A percentile compares a stretch with the other conserved stretches of the same genome.
Evolutionary conservation across 2,113 vertebrate species (phyloP).

Genomic region (Toxostoma redivivum): DNA sequence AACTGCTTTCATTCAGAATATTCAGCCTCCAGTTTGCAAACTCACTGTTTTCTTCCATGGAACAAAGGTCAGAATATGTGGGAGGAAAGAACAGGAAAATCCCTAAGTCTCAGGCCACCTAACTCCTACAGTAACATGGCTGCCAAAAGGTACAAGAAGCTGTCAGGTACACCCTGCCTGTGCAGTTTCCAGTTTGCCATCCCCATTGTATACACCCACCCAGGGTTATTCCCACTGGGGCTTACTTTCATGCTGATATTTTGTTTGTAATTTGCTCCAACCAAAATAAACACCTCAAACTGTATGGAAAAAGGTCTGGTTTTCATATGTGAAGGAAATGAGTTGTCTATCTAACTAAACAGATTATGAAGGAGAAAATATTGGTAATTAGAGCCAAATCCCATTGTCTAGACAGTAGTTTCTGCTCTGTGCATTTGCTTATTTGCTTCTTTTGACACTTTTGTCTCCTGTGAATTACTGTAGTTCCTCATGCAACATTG

Average conservation of each 20-base stretch:
- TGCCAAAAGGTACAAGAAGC: background rate
- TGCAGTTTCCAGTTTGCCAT: background rate
- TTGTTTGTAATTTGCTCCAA: constrained; percentile 16
- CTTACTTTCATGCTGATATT: background rate
- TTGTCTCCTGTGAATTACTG: background rate
- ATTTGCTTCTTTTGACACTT: background rate
- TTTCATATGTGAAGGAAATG: constrained; percentile 34
- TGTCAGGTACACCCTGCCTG: background rate
- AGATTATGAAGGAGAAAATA: constrained; percentile 32
- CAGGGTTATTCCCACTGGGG: background rate
- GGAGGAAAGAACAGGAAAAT: background rate
- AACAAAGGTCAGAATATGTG: background rate
- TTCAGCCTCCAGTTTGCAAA: background rate
- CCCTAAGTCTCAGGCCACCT: background rate
- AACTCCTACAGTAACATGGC: background rate
- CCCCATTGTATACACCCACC: background rate
- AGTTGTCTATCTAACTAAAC: constrained; percentile 5
- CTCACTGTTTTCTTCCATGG: background rate
- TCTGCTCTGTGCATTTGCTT: background rate
- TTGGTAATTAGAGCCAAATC: constrained; percentile 17
- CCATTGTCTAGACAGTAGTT: constrained; percentile 30
- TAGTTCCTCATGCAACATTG: background rate
- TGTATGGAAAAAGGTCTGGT: background rate
- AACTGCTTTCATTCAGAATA: background rate
- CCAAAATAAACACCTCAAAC: background rate